phyloP scores from a whole-genome alignment of 1,140 invertebrate species.

The Sarcophaga bullata region DNA sequence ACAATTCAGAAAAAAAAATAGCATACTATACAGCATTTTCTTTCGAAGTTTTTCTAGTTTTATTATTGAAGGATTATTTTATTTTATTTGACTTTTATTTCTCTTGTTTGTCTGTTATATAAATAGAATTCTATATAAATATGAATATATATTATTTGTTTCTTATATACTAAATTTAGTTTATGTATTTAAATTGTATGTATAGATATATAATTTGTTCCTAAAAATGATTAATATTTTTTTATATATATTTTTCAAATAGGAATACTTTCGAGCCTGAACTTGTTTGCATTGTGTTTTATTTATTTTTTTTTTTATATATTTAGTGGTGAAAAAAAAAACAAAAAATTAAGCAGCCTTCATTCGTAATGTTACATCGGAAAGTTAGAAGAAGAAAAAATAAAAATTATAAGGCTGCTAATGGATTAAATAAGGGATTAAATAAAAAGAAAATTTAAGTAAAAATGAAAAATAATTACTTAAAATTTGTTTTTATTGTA shows the following conservation, averaged over 20 bases:
- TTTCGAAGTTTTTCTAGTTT: background rate
- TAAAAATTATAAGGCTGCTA: background rate
- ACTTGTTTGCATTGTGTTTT: slow-evolving; percentile 45
- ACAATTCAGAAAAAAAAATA: no score
- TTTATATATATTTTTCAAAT: slow-evolving; percentile 39
- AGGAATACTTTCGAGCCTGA: slow-evolving; percentile 49
- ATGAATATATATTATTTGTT: slow-evolving; percentile 27
- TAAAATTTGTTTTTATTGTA: slow-evolving; percentile 9
- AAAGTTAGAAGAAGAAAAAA: background rate
- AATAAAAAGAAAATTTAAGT: slow-evolving; percentile 17
- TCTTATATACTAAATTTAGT: slow-evolving; percentile 23
- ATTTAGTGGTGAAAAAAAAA: slow-evolving; percentile 26
- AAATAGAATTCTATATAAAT: slow-evolving; percentile 28
- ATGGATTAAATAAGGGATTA: background rate
- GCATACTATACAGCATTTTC: no score
- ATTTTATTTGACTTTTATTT: background rate
- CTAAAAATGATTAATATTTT: slow-evolving; percentile 30
- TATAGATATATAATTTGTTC: slow-evolving; percentile 30
- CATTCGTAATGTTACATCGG: no score
- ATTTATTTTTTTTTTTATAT: slow-evolving; percentile 39
- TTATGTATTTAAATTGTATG: background rate
- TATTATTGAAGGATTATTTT: background rate
- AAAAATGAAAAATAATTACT: background rate
- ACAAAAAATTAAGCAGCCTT: slow-evolving; percentile 16
- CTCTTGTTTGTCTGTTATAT: background rate